Base-by-base conservation (phyloP, 1,140 invertebrate genomes). In the Asbolus verrucosus region DNA sequence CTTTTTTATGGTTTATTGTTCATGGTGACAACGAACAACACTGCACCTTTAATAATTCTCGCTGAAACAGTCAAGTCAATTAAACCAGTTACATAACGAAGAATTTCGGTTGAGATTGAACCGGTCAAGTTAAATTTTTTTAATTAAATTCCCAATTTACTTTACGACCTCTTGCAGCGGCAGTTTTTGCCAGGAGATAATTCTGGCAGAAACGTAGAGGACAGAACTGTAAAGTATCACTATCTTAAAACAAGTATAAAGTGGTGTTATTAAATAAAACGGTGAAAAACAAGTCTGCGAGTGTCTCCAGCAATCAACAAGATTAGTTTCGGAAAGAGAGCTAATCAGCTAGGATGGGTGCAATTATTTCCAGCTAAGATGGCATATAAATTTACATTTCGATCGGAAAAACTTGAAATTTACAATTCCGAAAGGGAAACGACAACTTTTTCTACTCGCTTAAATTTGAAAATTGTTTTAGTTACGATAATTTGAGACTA, bases 321-420 rank as follows among this genome's bases (percentile, higher is more conserved):
- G 18, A 63, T 63, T 63, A 38, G 3, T 38, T 63, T 11, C 16
- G 24, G 60, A 63, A 63, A 36, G 60, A 63, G 38, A 39, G 15
- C 33, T 1, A 27, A 59, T 27, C 19, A 24, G n/a, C 16, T 11
- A 3, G 8, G 19, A 24, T 13, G 11, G 3, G 13, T 5, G 24
- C 15, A 19, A 63, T 63, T 63, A 62, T 62, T 63, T 39, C 2
- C 43, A 6, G 21, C 16, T 50, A 46, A 24, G 21, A 8, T n/a
- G 9, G 2, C 33, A 36, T 36, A 36, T 36, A 36, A 36, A 36
- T 36, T 36, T 36, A 36, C 33, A 36, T 36, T 36, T n/a, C n/a
- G 33, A 36, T 36, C 5, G 24, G 33, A 36, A 11, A 11, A 36
- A 36, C 11, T 36, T 11, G 33, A n/a, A 36, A 36, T 36, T n/a